Conservation (phyloP, 2,113 vertebrate genomes). For the Elephantulus edwardii region DNA sequence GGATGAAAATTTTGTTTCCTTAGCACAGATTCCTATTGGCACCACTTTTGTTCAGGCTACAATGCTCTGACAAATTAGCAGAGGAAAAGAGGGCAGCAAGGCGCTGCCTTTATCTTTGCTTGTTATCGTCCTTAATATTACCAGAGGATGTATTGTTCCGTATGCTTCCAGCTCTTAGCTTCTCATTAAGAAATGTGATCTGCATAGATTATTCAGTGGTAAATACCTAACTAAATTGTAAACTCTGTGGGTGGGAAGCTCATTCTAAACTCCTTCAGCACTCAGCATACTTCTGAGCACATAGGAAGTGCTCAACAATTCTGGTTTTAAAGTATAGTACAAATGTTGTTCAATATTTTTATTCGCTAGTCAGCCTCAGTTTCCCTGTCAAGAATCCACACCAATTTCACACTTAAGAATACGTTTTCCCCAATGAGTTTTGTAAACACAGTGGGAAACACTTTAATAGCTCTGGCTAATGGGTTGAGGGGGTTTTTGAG, state of each 20-base stretch:
- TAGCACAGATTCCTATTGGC: constrained; percentile 57
- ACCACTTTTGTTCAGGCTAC: constrained; percentile 28
- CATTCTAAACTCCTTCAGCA: background rate
- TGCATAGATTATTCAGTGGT: background rate
- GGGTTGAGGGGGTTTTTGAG: constrained; percentile 43
- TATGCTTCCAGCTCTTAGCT: background rate
- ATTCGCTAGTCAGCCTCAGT: background rate
- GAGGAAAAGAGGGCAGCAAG: constrained; percentile 31
- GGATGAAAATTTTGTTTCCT: constrained; percentile 74
- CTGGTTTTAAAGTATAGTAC: background rate
- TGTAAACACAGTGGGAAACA: constrained; percentile 44
- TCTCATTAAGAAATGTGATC: background rate
- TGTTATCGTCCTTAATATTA: background rate
- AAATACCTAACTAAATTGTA: background rate
- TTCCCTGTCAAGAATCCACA: constrained; percentile 26
- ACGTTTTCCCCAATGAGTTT: constrained; percentile 16
- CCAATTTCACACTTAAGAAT: constrained; percentile 1
- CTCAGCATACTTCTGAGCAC: background rate
- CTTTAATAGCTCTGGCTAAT: constrained; percentile 50
- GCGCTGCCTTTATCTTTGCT: background rate
- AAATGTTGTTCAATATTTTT: background rate
- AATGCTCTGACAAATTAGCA: constrained; percentile 56
- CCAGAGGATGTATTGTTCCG: background rate
- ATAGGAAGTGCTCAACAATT: background rate
- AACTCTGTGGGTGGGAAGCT: background rate